Evolutionary conservation across 2,113 vertebrate genomes (phyloP).

Genomic region (Actinemys pallida): DNA sequence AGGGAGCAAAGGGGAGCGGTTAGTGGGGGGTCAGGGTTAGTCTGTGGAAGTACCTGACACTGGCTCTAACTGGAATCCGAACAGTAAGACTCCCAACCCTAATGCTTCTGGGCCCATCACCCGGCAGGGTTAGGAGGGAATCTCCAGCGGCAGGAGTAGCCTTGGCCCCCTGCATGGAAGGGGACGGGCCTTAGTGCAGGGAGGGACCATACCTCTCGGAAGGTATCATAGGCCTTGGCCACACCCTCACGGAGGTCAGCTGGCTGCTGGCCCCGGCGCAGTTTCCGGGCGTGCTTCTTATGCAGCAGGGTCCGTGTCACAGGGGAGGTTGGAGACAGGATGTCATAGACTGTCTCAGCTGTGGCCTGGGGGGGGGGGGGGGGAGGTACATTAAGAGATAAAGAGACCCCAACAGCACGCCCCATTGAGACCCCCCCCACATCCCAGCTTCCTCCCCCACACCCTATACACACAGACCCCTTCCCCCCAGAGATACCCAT

Average conservation of each 20-base stretch:
- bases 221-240: slow-evolving; percentile 92
- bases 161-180: neutral
- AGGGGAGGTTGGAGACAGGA: slow-evolving; percentile 90
- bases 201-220: slow-evolving; percentile 84
- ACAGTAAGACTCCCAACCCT: neutral
- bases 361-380: slow-evolving; percentile 81
- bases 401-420: neutral
- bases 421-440: accelerated
- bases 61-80: neutral
- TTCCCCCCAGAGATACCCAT: accelerated
- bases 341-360: slow-evolving; percentile 93
- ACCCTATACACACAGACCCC: neutral
- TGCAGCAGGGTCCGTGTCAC: slow-evolving; percentile 85
- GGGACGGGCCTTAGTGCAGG: neutral
- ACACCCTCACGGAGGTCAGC: slow-evolving; percentile 93
- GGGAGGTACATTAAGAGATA: neutral
- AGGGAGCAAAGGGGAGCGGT: neutral
- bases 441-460: neutral
- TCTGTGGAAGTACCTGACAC: neutral
- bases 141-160: neutral
- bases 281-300: slow-evolving; percentile 78
- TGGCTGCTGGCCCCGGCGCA: slow-evolving; percentile 85
- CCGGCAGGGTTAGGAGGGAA: neutral
- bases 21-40: neutral
- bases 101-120: neutral